phyloP scores from a whole-genome alignment of 1,140 invertebrate genomes.

The Zaprionus kolodkinae region DNA sequence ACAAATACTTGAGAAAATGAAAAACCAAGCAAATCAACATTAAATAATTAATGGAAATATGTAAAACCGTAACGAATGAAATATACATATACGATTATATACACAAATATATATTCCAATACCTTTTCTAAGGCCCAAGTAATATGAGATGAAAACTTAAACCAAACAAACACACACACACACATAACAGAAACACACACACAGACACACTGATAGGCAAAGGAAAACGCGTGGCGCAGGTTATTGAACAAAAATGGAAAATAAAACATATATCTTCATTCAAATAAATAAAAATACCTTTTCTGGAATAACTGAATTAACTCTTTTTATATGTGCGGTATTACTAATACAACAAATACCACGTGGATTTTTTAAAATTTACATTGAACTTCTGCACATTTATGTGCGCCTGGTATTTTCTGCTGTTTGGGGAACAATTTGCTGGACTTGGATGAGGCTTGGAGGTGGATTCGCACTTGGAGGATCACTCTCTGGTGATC shows the following conservation, averaged over 20 bases:
- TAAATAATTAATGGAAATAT: slow-evolving; percentile 64
- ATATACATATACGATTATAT: slow-evolving; percentile 74
- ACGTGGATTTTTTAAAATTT: too few relatives aligned
- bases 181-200: slow-evolving; percentile 34
- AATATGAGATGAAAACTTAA: slow-evolving; percentile 20
- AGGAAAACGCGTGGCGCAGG: slow-evolving; percentile 54
- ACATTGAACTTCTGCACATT: too few relatives aligned
- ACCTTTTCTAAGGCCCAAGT: slow-evolving; percentile 61
- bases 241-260: slow-evolving; percentile 68
- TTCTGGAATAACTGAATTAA: slow-evolving; percentile 70
- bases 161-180: slow-evolving; percentile 33
- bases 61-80: slow-evolving; percentile 68
- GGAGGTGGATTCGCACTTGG: too few relatives aligned
- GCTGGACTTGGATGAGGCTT: too few relatives aligned
- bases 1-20: slow-evolving; percentile 27
- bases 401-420: background rate
- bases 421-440: background rate
- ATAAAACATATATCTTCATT: slow-evolving; percentile 79
- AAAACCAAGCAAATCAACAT: slow-evolving; percentile 55
- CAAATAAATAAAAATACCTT: slow-evolving; percentile 81
- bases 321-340: slow-evolving; percentile 10
- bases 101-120: slow-evolving; percentile 70
- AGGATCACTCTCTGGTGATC: too few relatives aligned
- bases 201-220: slow-evolving; percentile 38
- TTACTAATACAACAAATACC: too few relatives aligned